phyloP scores from a whole-genome alignment of 2,888 invertebrate genomes.

The Latheticus oryzae region DNA sequence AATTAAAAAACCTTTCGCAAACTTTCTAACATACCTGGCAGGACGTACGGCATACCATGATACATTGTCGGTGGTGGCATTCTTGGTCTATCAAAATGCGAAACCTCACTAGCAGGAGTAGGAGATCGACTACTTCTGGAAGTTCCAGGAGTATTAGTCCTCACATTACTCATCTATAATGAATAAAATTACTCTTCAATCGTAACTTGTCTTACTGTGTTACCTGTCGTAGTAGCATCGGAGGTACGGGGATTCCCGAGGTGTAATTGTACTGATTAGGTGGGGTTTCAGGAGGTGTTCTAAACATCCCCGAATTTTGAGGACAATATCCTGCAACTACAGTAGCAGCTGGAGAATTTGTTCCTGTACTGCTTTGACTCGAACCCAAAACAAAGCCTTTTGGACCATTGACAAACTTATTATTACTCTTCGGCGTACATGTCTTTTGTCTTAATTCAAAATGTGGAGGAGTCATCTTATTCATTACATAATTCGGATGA shows the following conservation, averaged over 20 bases:
- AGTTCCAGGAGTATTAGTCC: constrained; percentile 54
- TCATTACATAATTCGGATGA: constrained; percentile 25
- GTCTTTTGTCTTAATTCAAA: constrained; percentile 46
- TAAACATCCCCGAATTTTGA: constrained; percentile 51
- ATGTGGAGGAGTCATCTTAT: constrained; percentile 38
- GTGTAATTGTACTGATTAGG: constrained; percentile 57
- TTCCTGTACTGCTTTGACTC: constrained; percentile 63
- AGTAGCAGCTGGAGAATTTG: constrained; percentile 63
- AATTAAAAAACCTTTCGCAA: background rate
- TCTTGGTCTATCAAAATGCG: constrained; percentile 58
- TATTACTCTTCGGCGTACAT: constrained; percentile 48
- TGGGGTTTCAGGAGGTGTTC: constrained; percentile 63
- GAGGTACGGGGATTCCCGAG: constrained; percentile 54
- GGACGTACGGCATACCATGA: constrained; percentile 62
- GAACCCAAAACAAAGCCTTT: constrained; percentile 56
- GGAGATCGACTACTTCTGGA: constrained; percentile 63
- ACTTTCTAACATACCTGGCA: constrained; percentile 51
- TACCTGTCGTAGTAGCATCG: constrained; percentile 61
- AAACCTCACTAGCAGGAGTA: constrained; percentile 61
- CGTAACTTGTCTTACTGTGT: constrained; percentile 26
- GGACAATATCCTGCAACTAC: constrained; percentile 61
- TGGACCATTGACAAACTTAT: constrained; percentile 44
- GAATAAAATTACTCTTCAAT: background rate
- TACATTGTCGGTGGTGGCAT: constrained; percentile 60
- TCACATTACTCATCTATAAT: constrained; percentile 49